Base-by-base conservation (phyloP, 2,113 vertebrate genomes). In the Saccopteryx bilineata region DNA sequence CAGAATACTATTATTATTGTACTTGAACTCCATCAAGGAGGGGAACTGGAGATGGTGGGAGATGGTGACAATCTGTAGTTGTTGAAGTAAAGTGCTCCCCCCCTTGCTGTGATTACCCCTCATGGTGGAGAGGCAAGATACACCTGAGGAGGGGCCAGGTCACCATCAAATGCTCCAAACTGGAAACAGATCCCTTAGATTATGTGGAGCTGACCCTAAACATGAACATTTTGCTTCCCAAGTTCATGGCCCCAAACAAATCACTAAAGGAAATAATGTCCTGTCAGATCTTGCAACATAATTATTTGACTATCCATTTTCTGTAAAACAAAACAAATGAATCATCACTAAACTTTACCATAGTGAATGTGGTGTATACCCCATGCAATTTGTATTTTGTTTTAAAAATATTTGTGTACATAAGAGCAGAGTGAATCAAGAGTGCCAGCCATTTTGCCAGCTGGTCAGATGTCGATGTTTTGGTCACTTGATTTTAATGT, bases 241-340 rank as follows among this genome's bases (percentile, higher is more conserved):
- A 90, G 33, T 3, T 91, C 23, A 23, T 78, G 54, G 14, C 17
- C 28, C 68, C 54, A 82, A 76, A 82, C n/a, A 86, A 75, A 50
- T 71, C 68, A 72, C 13, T 46, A 24, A 31, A n/a, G 71, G 58
- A 88, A 46, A 79, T 61, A 71, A 48, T 21, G 11, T 5, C 54
- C 12, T 68, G 24, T 85, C 79, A 66, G 21, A 39, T 74, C 39
- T 85, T 72, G 56, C 19, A 82, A 54, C 61, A 28, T 54, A 71
- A 65, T 76, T 80, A 61, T 66, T 39, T 68, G 19, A 69, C 60
- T 54, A 4, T 52, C 17, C 60, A 54, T 82, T 74, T 80, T 95
- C 68, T 90, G 7, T 87, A 60, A 61, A 91, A 83, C 63, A 60
- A 61, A 91, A 83, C 63, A 65, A 48, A 68, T 33, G 66, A 74